Evolutionary conservation across 2,888 invertebrate species (phyloP), one percentile per base, ranked within the genome.

Genomic region (Phyllotreta cruciferae): DNA sequence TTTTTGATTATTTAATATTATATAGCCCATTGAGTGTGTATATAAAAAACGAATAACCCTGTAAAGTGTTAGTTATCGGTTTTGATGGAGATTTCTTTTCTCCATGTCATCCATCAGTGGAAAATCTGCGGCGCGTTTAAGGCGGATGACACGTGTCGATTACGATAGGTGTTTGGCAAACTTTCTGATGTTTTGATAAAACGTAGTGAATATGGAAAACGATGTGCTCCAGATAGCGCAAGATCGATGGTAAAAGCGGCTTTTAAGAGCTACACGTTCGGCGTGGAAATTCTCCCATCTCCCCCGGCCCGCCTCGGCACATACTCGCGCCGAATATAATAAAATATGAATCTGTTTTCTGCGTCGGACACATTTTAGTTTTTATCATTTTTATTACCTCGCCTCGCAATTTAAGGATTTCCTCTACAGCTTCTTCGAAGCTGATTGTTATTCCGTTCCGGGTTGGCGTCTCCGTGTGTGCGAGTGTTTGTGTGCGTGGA

Each of bases 331-430:
- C 10, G 11, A 49, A 44, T 44, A 13, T 42, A 60, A 60, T 60
- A 60, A 60, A 60, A 60, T 35, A 39, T 70, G 71, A 71, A 72
- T 72, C 70, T 70, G 70, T 72, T 74, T 71, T 63, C 67, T 70
- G 65, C 65, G 70, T 71, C 69, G 67, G 69, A 70, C 73, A 72
- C 72, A 73, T 73, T 73, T 74, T 72, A 70, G 71, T 75, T 76
- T 74, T 71, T 74, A 73, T 77, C 77, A 77, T 75, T 75, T 74
- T 74, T 76, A 74, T 73, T 70, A 73, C 74, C 72, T 72, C 73
- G 71, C 71, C 62, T 62, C 70, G 71, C 74, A 72, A 73, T 73
- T 72, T 73, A 61, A 67, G 71, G 71, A 73, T 75, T 75, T 73
- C 56, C 57, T 53, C 52, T 50, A 38, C 52, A 42, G 47, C 36